These are phyloP conservation scores for Drosophila colorata DNA, from an alignment of 2,888 invertebrate species.

Conservation along the genomic window DNA sequence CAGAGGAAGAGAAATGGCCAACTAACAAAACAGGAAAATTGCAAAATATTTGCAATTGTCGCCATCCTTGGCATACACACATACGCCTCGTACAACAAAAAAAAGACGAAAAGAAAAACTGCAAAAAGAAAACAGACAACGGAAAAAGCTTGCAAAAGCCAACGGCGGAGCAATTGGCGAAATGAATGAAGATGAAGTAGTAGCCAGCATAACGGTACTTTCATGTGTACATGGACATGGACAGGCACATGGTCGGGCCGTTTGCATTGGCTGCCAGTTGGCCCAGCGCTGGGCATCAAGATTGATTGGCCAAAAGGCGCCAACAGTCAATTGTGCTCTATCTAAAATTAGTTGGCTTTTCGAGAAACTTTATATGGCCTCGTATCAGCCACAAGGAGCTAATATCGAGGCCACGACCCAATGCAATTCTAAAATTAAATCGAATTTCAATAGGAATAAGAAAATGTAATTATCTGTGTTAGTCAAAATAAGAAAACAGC, in stretches of 20 bases:
- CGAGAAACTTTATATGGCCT: constrained; percentile 43
- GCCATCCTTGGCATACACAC: constrained; percentile 23
- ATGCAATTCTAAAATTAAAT: not conserved
- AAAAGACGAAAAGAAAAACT: not conserved
- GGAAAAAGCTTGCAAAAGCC: constrained; percentile 25
- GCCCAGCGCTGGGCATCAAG: constrained; percentile 27
- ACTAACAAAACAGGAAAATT: constrained; percentile 62
- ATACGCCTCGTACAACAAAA: constrained; percentile 1
- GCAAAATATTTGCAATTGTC: constrained; percentile 79
- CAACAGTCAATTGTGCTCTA: constrained; percentile 15
- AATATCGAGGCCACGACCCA: not conserved
- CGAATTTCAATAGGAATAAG: not conserved
- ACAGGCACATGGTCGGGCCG: constrained; percentile 8
- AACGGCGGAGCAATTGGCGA: constrained; percentile 58
- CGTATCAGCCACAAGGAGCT: not conserved
- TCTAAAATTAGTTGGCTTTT: constrained; percentile 45
- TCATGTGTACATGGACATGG: constrained; percentile 17
- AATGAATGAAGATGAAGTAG: constrained; percentile 78
- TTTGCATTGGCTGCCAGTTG: constrained; percentile 15
- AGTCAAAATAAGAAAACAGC: no score
- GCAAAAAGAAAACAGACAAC: not conserved
- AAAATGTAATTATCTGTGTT: not conserved
- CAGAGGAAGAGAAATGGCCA: constrained; percentile 34
- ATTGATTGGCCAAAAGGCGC: constrained; percentile 61
- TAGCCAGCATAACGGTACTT: constrained; percentile 33